phyloP scores from a whole-genome alignment of 30 jellyfish, hydroid and myxozoan species.

The Morbakka virulenta region DNA sequence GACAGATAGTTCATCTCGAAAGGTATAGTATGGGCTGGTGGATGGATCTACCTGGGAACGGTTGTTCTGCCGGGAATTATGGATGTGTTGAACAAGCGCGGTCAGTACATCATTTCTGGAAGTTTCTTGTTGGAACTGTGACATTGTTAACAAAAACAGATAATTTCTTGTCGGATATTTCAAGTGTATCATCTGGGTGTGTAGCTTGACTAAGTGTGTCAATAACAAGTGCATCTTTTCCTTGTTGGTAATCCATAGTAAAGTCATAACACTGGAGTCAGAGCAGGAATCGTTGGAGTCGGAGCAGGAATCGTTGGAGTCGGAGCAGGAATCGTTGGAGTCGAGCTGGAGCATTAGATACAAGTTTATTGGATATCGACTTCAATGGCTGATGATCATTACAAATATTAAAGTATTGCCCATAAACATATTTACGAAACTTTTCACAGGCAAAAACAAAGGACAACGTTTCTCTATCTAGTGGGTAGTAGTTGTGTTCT shows the following conservation, averaged over 20 bases:
- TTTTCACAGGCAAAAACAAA: no score
- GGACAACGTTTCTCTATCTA: slow-evolving; percentile 52
- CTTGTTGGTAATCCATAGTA: no score
- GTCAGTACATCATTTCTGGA: no score
- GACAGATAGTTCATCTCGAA: slow-evolving; percentile 13
- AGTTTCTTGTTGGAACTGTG: no score
- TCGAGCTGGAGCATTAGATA: slow-evolving; percentile 14
- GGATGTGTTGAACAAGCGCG: slow-evolving; percentile 2
- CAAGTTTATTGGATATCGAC: background rate
- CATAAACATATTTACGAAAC: no score
- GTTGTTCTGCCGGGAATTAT: slow-evolving; percentile 3
- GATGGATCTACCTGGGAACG: background rate
- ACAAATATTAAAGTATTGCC: no score
- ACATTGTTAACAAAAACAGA: background rate
- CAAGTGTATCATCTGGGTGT: no score
- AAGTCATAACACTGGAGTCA: slow-evolving; percentile 27
- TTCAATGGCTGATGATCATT: no score
- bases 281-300: no score
- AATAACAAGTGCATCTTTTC: background rate
- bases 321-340: slow-evolving; percentile 29
- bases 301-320: no score
- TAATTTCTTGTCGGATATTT: no score
- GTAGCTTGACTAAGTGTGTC: slow-evolving; percentile 57
- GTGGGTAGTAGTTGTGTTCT: slow-evolving; percentile 51
- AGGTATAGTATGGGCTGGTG: slow-evolving; percentile 22